Evolutionary conservation across 2,113 vertebrate genomes (phyloP).

Genomic region (Polypterus bichir): DNA sequence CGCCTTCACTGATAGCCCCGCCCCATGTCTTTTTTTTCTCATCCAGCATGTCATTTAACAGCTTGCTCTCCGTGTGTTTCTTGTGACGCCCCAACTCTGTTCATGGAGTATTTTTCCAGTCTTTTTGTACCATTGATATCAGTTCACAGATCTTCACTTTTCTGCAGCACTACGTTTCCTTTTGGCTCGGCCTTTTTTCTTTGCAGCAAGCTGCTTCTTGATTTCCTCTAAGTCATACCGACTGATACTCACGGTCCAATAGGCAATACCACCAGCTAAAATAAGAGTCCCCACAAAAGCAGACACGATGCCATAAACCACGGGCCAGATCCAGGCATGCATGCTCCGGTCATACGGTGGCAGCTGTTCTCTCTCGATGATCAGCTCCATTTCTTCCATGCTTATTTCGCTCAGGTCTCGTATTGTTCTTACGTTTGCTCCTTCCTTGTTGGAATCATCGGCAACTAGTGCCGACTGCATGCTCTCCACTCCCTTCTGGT

Average conservation of each 20-base stretch:
- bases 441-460: neutral
- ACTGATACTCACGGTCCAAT: conserved; percentile 23
- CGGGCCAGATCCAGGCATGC: conserved; percentile 33
- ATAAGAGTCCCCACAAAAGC: conserved; percentile 47
- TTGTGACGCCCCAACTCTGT: no score
- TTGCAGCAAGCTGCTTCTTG: neutral
- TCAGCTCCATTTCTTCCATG: conserved; percentile 43
- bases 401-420: conserved; percentile 29
- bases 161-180: no score
- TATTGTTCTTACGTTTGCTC: neutral
- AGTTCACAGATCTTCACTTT: no score
- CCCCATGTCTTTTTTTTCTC: no score
- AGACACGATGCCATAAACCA: conserved; percentile 49
- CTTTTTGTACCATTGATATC: no score
- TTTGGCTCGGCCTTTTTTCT: no score
- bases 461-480: conserved; percentile 13
- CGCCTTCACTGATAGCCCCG: no score
- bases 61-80: no score
- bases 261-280: neutral
- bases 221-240: neutral
- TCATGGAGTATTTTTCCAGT: no score
- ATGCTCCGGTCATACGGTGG: conserved; percentile 37
- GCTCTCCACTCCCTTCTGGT: conserved; percentile 31
- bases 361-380: conserved; percentile 35
- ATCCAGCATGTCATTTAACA: no score